phyloP scores from a whole-genome alignment of 2,113 vertebrate species.

The Crotophaga sulcirostris region DNA sequence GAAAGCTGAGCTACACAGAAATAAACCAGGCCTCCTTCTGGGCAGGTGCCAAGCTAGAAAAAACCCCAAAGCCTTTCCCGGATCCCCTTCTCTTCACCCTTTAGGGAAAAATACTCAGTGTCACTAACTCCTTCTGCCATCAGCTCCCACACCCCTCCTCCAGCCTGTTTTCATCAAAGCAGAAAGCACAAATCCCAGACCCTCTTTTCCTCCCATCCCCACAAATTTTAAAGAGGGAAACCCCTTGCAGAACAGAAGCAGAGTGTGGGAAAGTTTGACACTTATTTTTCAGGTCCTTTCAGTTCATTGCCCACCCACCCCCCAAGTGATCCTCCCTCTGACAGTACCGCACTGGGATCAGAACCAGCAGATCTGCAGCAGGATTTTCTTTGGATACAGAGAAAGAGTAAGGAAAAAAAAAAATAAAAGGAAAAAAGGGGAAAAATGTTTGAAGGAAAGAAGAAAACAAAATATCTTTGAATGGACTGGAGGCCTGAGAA shows the following conservation, averaged over 20 bases:
- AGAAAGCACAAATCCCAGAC: conserved; percentile 6
- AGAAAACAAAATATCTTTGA: background rate
- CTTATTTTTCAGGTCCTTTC: conserved; percentile 27
- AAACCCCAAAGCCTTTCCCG: background rate
- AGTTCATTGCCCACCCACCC: conserved; percentile 3
- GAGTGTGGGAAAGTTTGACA: conserved; percentile 9
- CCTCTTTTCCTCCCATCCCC: background rate
- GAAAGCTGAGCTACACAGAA: conserved; percentile 37
- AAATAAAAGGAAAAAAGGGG: background rate
- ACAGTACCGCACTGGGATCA: conserved; percentile 42
- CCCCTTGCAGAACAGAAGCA: conserved; percentile 63
- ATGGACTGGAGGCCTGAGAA: conserved; percentile 3
- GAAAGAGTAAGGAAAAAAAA: background rate
- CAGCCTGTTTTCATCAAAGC: background rate
- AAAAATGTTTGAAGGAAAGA: conserved; percentile 15
- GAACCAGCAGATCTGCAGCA: conserved; percentile 48
- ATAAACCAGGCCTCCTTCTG: background rate
- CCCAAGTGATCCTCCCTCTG: conserved; percentile 31
- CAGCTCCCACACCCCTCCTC: background rate
- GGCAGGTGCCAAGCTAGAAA: background rate
- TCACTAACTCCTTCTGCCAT: background rate
- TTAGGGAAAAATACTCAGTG: background rate
- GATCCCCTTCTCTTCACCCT: background rate
- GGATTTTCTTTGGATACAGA: background rate
- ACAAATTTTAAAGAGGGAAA: background rate